phyloP scores from a whole-genome alignment of 2,888 invertebrate genomes.

The Nycteola revayana region DNA sequence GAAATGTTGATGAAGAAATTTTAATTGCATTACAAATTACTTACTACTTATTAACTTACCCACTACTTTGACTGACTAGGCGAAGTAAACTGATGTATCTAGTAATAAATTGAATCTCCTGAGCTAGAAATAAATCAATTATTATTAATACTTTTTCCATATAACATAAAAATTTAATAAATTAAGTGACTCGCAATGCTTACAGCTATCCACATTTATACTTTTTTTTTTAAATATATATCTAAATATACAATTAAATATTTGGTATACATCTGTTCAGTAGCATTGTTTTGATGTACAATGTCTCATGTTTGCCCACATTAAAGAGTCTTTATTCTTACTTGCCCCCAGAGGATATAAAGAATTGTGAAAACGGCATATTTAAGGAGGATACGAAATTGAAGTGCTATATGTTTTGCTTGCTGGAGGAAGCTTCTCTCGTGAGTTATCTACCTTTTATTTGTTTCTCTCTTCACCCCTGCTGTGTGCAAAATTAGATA shows the following conservation, averaged over 20 bases:
- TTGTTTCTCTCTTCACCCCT: constrained; percentile 51
- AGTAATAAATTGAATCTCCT: no score
- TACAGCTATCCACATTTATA: no score
- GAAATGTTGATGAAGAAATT: no score
- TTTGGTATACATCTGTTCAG: constrained; percentile 17
- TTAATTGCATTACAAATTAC: no score
- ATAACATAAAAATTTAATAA: no score
- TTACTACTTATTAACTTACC: no score
- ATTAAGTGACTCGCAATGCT: no score
- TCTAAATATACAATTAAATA: not conserved
- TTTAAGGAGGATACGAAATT: constrained; percentile 79
- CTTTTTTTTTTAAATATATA: constrained; percentile 4
- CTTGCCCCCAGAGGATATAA: constrained; percentile 77
- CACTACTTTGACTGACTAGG: no score
- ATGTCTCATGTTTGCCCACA: constrained; percentile 59
- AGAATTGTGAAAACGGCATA: constrained; percentile 80
- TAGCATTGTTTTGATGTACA: constrained; percentile 48
- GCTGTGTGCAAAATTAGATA: constrained; percentile 50
- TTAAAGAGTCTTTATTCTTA: constrained; percentile 70
- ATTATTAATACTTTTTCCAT: no score
- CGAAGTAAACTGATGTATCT: no score
- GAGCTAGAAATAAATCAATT: no score
- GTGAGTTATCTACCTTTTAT: constrained; percentile 68
- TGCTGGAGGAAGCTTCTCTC: constrained; percentile 75
- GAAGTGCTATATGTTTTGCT: constrained; percentile 81